Evolutionary conservation across 2,797 vertebrate species (phyloP), one percentile per base, ranked within the genome.

Genomic region (Paguma larvata): DNA sequence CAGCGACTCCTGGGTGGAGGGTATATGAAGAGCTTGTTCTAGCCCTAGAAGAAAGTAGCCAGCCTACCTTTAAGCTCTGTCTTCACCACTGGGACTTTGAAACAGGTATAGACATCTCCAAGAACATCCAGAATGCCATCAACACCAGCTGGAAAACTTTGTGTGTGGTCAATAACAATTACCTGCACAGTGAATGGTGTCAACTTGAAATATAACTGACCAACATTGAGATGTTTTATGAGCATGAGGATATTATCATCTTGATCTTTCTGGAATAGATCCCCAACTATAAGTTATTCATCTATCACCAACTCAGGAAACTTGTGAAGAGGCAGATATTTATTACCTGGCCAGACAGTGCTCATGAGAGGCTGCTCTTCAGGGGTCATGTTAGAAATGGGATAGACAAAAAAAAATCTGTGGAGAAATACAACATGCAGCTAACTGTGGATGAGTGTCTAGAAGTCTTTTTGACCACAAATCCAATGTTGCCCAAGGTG

Each of bases 171-270:
- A 99, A 99, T 97, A 98, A 98, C 18, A 98, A 98, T 73, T 99
- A 99, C 95, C 98, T 99, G 19, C 98, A n/a, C 70, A 99, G 99
- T 0, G 99, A 99, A 97, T 99, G 99, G 99, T 99, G 99, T 89
- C 99, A 98, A 0, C 95, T 99, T 97, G 99, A 99, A 98, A 99
- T 99, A 77, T 99, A 99, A 96, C 89, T 99, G 91, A 99, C 99
- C 93, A 99, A 99, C 98, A 99, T 99, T 94, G 98, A 99, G 75
- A 99, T 99, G 78, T 99, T 99, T n/a, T 99, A 99, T 14, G 99
- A 99, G 95, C 99, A 99, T 94, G 98, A 98, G 51, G 99, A 99
- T 5, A 99, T 99, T 82, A 99, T 99, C 27, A 98, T 99, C 97
- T 98, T 99, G 0, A 98, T 99, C 78, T 99, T 99, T 92, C 97